Percentiles rank a stretch among this genome's conserved stretches.
Conservation (phyloP, 2,888 invertebrate genomes). For the Tridacna gigas region DNA sequence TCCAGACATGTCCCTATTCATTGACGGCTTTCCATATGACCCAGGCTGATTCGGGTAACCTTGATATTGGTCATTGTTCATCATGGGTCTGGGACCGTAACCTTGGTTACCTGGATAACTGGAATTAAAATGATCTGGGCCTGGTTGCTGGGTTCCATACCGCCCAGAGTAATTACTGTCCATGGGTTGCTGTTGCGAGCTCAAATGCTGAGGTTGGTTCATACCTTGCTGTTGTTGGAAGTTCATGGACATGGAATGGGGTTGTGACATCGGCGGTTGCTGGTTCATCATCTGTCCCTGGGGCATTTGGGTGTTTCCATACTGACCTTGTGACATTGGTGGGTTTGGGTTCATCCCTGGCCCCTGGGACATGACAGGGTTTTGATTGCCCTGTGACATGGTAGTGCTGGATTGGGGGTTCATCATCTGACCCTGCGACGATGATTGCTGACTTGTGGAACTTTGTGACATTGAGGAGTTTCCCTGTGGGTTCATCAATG, state of each 20-base stretch:
- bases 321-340: constrained; percentile 32
- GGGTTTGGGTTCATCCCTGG: constrained; percentile 15
- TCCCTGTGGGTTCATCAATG: constrained; percentile 10
- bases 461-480: constrained; percentile 29
- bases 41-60: constrained; percentile 67
- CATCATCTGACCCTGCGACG: constrained; percentile 19
- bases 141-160: constrained; percentile 47
- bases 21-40: constrained; percentile 67
- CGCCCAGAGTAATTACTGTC: constrained; percentile 38
- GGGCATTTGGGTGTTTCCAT: constrained; percentile 5
- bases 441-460: constrained; percentile 2
- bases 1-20: constrained; percentile 66
- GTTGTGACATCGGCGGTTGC: constrained; percentile 29
- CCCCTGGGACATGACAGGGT: constrained; percentile 24
- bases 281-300: constrained; percentile 28
- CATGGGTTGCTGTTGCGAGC: constrained; percentile 49
- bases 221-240: constrained; percentile 41
- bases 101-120: constrained; percentile 52
- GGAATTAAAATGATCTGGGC: constrained; percentile 31
- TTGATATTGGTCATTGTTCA: constrained; percentile 68
- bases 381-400: constrained; percentile 15
- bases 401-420: constrained; percentile 31
- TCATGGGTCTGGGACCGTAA: constrained; percentile 63
- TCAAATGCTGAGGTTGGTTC: constrained; percentile 41
- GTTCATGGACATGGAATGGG: constrained; percentile 40